These are phyloP conservation scores for Pycnonotus jocosus DNA, from an alignment of 2,113 vertebrate species.

Conservation along the genomic window DNA sequence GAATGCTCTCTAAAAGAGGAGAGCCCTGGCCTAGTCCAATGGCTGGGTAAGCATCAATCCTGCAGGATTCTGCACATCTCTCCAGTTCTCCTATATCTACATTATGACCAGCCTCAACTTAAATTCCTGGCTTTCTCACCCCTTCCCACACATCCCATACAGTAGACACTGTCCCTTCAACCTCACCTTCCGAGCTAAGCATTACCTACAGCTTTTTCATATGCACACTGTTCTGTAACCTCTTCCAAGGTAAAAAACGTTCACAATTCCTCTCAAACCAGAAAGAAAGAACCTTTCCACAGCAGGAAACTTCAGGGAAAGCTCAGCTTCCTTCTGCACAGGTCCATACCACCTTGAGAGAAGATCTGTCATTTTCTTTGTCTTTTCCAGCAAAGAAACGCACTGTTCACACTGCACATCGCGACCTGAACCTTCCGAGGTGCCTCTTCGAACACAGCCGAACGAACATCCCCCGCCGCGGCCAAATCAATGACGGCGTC, in stretches of 20 bases:
- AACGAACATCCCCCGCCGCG: background rate
- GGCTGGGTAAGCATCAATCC: background rate
- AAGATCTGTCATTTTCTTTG: background rate
- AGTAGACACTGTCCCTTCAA: background rate
- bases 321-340: background rate
- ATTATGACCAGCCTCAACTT: background rate
- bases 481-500: background rate
- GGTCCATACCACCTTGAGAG: background rate
- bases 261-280: background rate
- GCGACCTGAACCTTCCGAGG: background rate
- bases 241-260: background rate
- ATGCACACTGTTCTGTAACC: background rate
- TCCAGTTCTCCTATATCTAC: background rate
- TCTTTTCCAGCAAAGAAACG: background rate
- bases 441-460: background rate
- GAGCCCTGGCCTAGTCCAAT: background rate
- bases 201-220: background rate
- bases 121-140: background rate
- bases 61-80: background rate
- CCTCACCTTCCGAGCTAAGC: background rate
- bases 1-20: background rate
- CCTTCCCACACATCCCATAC: background rate
- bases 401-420: background rate
- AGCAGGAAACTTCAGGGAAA: background rate
- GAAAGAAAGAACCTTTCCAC: background rate